Evolutionary conservation across 2,888 invertebrate species (phyloP).

Genomic region (Pinctada fucata): DNA sequence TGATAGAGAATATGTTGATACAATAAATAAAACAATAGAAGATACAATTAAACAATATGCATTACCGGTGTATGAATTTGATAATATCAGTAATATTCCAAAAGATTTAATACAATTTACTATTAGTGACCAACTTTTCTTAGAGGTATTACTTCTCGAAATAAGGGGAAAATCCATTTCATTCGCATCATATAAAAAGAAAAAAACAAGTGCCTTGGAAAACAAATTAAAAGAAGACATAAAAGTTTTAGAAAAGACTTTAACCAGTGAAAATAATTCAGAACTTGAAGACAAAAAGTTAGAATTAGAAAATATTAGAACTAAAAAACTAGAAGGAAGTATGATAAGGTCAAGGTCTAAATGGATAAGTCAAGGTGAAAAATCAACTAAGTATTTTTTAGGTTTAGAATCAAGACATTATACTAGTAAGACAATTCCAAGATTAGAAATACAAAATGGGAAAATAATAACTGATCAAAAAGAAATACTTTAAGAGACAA

Average conservation of each 20-base stretch:
- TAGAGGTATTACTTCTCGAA: neutral
- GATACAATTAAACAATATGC: too few relatives aligned
- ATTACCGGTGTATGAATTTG: too few relatives aligned
- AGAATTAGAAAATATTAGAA: constrained; percentile 12
- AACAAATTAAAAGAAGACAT: too few relatives aligned
- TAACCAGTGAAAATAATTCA: neutral
- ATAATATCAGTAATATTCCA: constrained; percentile 1
- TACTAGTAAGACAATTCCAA: constrained; percentile 9
- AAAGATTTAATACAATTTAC: constrained; percentile 1
- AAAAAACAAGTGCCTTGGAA: too few relatives aligned
- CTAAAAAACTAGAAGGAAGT: constrained; percentile 3
- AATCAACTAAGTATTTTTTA: constrained; percentile 7
- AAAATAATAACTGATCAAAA: constrained; percentile 7
- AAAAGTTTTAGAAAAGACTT: neutral
- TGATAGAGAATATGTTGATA: too few relatives aligned
- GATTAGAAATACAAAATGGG: constrained; percentile 8
- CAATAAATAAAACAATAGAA: too few relatives aligned
- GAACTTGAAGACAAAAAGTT: constrained; percentile 6
- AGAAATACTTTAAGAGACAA: neutral
- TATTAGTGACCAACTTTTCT: constrained; percentile 4
- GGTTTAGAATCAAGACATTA: constrained; percentile 8
- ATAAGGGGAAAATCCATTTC: neutral
- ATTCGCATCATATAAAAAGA: too few relatives aligned
- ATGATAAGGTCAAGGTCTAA: constrained; percentile 8
- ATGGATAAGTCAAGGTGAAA: constrained; percentile 6